Evolutionary conservation across 2,888 invertebrate species (phyloP).

Genomic region (Dicyrtomina minuta): DNA sequence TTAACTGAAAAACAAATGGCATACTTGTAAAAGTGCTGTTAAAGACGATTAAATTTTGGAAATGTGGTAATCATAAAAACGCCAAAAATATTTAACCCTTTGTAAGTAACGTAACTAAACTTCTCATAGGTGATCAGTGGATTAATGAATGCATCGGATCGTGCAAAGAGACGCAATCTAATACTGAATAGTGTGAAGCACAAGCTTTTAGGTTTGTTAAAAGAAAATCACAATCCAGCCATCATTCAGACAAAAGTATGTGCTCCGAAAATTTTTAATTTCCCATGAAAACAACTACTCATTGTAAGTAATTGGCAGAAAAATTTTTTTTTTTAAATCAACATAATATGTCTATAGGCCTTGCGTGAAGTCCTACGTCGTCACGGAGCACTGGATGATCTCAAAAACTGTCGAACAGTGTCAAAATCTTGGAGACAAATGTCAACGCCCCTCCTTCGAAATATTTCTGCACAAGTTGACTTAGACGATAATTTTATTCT

Average conservation of each 20-base stretch:
- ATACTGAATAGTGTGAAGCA: constrained; percentile 21
- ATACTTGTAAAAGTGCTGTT: too few species aligned
- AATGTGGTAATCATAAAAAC: too few species aligned
- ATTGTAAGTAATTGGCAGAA: neutral
- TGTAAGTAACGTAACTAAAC: too few species aligned
- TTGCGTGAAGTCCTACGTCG: neutral
- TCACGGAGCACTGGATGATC: neutral
- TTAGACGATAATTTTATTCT: constrained; percentile 18
- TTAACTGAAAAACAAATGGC: neutral
- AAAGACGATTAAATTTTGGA: neutral
- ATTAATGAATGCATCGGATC: neutral
- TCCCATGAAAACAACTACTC: constrained; percentile 1
- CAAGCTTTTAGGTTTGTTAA: constrained; percentile 9
- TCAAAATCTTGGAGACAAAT: constrained; percentile 10
- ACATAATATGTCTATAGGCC: constrained; percentile 11
- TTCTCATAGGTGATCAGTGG: neutral
- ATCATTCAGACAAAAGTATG: constrained; percentile 6
- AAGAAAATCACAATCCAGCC: constrained; percentile 21
- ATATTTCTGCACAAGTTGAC: constrained; percentile 10
- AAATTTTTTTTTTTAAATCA: neutral
- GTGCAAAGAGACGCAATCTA: constrained; percentile 10
- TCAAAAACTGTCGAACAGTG: constrained; percentile 15
- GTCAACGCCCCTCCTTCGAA: constrained; percentile 8
- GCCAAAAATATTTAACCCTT: too few species aligned
- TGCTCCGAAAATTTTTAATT: too few species aligned